Percentiles rank a stretch among this genome's conserved stretches.
Evolutionary conservation across 2,113 vertebrate species (phyloP).

Genomic region (Edolisoma coerulescens): DNA sequence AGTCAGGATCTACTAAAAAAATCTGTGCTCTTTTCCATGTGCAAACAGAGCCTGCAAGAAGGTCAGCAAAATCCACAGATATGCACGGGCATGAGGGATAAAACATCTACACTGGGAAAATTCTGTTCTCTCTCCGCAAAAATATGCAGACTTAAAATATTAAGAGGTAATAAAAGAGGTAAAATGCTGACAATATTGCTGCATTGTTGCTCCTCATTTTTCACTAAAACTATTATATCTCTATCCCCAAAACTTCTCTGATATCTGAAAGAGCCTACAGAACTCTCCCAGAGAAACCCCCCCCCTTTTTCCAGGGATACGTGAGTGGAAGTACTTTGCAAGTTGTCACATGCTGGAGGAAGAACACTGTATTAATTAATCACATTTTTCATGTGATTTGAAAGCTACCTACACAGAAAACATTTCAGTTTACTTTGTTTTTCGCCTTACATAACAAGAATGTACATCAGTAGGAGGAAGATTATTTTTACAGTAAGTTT

Average conservation of each 20-base stretch:
- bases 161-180: background rate
- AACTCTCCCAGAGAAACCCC: background rate
- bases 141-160: background rate
- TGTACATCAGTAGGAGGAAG: background rate
- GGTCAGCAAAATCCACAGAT: background rate
- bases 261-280: background rate
- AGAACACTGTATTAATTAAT: slow-evolving; percentile 15
- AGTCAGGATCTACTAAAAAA: background rate
- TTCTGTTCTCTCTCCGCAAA: background rate
- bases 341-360: background rate
- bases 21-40: background rate
- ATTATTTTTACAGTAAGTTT: slow-evolving; percentile 27
- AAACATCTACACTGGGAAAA: background rate
- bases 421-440: slow-evolving; percentile 16
- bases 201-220: background rate
- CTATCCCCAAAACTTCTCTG: background rate
- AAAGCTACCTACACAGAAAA: slow-evolving; percentile 40
- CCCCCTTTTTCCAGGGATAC: background rate
- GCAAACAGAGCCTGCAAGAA: background rate
- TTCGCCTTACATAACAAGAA: background rate
- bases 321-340: background rate
- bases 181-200: background rate
- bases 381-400: background rate
- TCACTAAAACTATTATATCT: background rate
- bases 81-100: rapidly evolving